Base-by-base conservation (phyloP, 2,797 vertebrate genomes). In the Mastacembelus armatus region DNA sequence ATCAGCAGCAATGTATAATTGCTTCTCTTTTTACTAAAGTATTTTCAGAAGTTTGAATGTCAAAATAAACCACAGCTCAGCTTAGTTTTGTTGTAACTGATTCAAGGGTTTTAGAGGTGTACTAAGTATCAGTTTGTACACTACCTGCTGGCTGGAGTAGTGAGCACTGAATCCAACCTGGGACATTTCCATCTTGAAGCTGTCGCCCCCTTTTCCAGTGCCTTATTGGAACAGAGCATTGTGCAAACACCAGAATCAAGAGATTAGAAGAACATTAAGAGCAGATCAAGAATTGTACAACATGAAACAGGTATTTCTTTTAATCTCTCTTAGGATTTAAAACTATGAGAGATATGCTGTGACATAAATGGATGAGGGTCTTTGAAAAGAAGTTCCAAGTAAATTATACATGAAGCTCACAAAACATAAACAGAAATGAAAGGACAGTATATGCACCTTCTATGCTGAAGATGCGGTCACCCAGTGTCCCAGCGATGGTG, bases 381-480 rank as follows among this genome's bases (percentile, higher is more conserved):
- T 66, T 60, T 43, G 14, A 16, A 42, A 10, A 39, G 14, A 36
- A 10, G 7, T 15, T 27, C 14, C 18, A 24, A 33, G 32, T 29
- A 12, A 50, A 45, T 22, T n/a, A 24, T 16, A 48, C 10, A 10
- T 70, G 33, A 33, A 15, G 32, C 48, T n/a, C n/a, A 22, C 33
- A 62, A 47, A 35, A 63, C 27, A 27, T 1, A 15, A 27, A 43
- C 8, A 40, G 39, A 63, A 21, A 43, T 22, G 7, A 59, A 29
- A 10, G 1, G 7, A 19, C 24, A 7, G 26, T 0, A 36, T 38
- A 49, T 2, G 10, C 42, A 93, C 97, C 97, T 94, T 99, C 97
- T 67, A 98, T 97, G 86, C 95, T 97, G 88, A 99, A 98, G 91
- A 99, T 98, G 5, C 96, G 96, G 66, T 95, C 95, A 43, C 97